Evolutionary conservation across 1,140 invertebrate species (phyloP).

Genomic region (Drosophila micromelanica): DNA sequence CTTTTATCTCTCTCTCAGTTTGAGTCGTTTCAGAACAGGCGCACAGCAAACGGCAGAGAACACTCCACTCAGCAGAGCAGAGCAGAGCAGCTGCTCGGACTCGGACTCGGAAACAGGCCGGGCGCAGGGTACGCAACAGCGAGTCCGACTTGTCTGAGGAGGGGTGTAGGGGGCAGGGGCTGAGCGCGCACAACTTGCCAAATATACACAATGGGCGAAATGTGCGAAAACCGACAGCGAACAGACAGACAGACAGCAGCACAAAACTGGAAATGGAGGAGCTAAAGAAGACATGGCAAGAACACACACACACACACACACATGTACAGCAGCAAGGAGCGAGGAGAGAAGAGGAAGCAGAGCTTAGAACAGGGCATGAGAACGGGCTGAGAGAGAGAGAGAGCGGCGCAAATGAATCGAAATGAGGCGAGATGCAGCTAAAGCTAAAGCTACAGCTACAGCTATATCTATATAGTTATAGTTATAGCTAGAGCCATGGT

Average conservation of each 20-base stretch:
- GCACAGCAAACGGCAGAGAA: slow-evolving; percentile 63
- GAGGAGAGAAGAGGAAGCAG: slow-evolving; percentile 3
- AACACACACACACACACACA: slow-evolving; percentile 22
- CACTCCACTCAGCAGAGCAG: slow-evolving; percentile 61
- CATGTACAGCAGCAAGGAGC: slow-evolving; percentile 16
- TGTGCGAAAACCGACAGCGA: slow-evolving; percentile 51
- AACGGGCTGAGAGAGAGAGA: slow-evolving; percentile 2
- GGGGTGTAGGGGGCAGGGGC: slow-evolving; percentile 18
- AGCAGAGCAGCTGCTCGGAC: slow-evolving; percentile 30
- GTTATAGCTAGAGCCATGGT: slow-evolving; percentile 38
- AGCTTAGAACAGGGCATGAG: slow-evolving; percentile 20
- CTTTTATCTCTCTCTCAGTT: slow-evolving; percentile 83
- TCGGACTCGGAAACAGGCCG: not conserved
- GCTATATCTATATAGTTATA: slow-evolving; percentile 7
- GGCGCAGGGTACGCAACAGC: slow-evolving; percentile 21
- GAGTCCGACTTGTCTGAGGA: slow-evolving; percentile 28
- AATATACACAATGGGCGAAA: slow-evolving; percentile 68
- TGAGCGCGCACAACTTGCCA: slow-evolving; percentile 68
- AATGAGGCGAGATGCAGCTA: slow-evolving; percentile 67
- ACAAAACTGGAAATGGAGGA: slow-evolving; percentile 75
- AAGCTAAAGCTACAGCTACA: not conserved
- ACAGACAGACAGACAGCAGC: slow-evolving; percentile 40
- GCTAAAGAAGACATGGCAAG: slow-evolving; percentile 53
- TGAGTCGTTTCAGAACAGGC: slow-evolving; percentile 80
- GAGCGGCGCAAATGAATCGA: slow-evolving; percentile 67